Base-by-base conservation (phyloP, 1,140 invertebrate genomes). In the Dryas iulia region DNA sequence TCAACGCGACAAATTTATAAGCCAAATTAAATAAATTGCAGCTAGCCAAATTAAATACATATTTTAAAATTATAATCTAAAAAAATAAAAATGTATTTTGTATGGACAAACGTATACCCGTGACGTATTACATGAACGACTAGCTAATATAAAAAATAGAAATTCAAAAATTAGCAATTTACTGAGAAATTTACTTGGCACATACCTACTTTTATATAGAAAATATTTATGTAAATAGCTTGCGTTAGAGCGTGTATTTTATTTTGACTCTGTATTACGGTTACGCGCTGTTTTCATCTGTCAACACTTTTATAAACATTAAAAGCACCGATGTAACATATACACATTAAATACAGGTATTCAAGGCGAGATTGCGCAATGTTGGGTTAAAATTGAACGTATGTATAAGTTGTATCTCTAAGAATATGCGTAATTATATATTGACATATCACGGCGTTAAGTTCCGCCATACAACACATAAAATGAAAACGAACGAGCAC, bases 221-320 rank as follows among this genome's bases (percentile, higher is more conserved):
- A 66, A 53, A 66, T 60, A 66, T 66, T 66, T 59, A 59, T 39
- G 58, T 54, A 54, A 54, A 66, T 66, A 35, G 26, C n/a, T n/a
- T n/a, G n/a, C 65, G 65, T 33, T 66, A n/a, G 1, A 39, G 39
- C 12, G 25, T 28, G 25, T 53, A 60, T 66, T 59, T 66, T 66
- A 59, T 66, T 66, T 66, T 53, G 33, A 66, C 25, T 11, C 24
- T 18, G 56, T 52, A 59, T 28, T 54, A 66, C 57, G 65, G 65
- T 66, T 59, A 33, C 26, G 39, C n/a, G 23, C 39, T 53, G 65
- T 25, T 66, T 66, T 59, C 59, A 39, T 66, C 65, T 60, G 7
- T 66, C 57, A 54, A n/a, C 65, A 25, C 24, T 39, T 47, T 59
- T 26, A 25, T 66, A 60, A 60, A 66, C 63, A 65, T 30, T 8